Evolutionary conservation across 2,113 vertebrate species (phyloP).

Genomic region (Nothocercus nigrocapillus): DNA sequence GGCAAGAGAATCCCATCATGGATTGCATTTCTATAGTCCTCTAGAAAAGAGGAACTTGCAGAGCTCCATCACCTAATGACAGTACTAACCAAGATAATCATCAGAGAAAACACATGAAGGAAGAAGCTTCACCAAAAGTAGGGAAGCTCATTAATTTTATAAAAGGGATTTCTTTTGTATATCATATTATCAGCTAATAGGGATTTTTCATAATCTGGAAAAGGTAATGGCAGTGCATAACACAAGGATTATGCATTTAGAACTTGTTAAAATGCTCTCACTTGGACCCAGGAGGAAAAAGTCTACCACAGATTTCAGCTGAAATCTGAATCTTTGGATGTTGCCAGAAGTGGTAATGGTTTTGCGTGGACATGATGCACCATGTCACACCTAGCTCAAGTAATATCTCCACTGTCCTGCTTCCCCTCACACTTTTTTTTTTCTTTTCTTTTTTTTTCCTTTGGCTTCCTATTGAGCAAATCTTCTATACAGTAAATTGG

Average conservation of each 20-base stretch:
- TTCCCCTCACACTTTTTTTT: neutral
- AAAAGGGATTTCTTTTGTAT: neutral
- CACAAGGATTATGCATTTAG: neutral
- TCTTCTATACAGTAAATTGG: neutral
- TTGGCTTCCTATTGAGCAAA: neutral
- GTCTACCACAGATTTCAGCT: conserved; percentile 21
- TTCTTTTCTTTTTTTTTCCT: neutral
- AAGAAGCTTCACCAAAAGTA: neutral
- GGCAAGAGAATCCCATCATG: neutral
- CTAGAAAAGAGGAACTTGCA: neutral
- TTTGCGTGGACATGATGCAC: neutral
- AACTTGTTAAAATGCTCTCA: neutral
- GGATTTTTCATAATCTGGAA: neutral
- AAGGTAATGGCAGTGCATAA: neutral
- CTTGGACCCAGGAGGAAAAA: conserved; percentile 32
- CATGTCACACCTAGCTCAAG: neutral
- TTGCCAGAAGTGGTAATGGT: neutral
- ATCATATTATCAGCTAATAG: neutral
- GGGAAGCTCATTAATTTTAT: neutral
- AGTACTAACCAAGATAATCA: neutral
- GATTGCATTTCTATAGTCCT: neutral
- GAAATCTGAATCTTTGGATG: neutral
- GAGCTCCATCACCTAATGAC: neutral
- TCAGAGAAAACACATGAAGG: neutral
- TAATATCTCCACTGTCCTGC: neutral